Conservation (phyloP, 2,888 invertebrate genomes). For the Oxytorus armatus region DNA sequence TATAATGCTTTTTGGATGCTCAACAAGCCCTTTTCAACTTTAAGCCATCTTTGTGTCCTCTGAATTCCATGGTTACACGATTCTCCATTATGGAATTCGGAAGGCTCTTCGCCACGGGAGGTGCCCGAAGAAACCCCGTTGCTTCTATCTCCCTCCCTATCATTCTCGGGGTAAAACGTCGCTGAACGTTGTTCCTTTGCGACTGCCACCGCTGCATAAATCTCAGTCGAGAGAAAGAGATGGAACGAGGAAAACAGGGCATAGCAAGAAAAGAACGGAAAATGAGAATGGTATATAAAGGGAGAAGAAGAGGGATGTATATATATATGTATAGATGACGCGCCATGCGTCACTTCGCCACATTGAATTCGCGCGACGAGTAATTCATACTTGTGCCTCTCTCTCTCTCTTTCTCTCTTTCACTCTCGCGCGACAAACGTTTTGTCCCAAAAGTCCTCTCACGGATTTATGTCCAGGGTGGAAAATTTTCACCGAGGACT, state of each 20-base stretch:
- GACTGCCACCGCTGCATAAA: slow-evolving; percentile 57
- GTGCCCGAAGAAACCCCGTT: slow-evolving; percentile 53
- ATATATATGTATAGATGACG: slow-evolving; percentile 25
- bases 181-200: slow-evolving; percentile 24
- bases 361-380: slow-evolving; percentile 63
- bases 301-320: slow-evolving; percentile 41
- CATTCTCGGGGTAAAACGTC: slow-evolving; percentile 40
- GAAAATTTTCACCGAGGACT: slow-evolving; percentile 57
- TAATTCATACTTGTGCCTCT: slow-evolving; percentile 56
- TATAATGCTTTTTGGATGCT: slow-evolving; percentile 8
- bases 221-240: slow-evolving; percentile 24
- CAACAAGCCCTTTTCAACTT: not conserved
- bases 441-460: slow-evolving; percentile 59
- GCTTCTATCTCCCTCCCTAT: slow-evolving; percentile 37
- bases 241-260: slow-evolving; percentile 52
- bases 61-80: slow-evolving; percentile 46
- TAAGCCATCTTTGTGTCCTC: not conserved
- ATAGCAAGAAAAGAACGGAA: slow-evolving; percentile 37
- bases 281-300: slow-evolving; percentile 49
- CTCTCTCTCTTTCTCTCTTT: slow-evolving; percentile 5
- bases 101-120: slow-evolving; percentile 40
- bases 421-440: slow-evolving; percentile 59
- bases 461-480: slow-evolving; percentile 59
- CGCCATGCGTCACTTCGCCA: slow-evolving; percentile 62
- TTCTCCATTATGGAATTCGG: slow-evolving; percentile 60